Evolutionary conservation across 2,888 invertebrate species (phyloP).

Genomic region (Argynnis bischoffii): DNA sequence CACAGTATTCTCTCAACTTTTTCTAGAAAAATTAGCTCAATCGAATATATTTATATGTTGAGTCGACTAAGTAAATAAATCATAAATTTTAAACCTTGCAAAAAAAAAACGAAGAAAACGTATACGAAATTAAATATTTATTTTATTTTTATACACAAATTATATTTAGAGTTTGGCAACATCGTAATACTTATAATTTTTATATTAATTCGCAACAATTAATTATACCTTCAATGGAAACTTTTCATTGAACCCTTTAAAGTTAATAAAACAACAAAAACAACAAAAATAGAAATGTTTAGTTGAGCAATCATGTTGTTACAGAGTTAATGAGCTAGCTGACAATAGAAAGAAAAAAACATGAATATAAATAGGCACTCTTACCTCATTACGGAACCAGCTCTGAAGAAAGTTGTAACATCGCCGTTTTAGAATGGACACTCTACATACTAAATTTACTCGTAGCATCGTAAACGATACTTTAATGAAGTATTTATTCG

Average conservation of each 20-base stretch:
- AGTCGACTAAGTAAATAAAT: no score
- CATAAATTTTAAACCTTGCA: no score
- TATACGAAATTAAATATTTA: no score
- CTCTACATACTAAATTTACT: neutral
- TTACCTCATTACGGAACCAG: conserved; percentile 55
- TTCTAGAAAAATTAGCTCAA: no score
- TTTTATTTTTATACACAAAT: no score
- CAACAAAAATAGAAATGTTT: neutral
- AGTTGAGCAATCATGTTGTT: conserved; percentile 33
- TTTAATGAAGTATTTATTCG: neutral
- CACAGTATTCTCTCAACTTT: no score
- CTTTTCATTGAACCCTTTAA: neutral
- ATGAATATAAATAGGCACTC: conserved; percentile 49
- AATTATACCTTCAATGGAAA: no score
- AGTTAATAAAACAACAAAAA: conserved; percentile 10
- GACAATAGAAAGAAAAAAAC: conserved; percentile 52
- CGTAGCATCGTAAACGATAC: neutral
- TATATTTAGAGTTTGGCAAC: no score
- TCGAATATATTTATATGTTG: no score
- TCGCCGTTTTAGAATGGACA: conserved; percentile 47
- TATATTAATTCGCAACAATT: no score
- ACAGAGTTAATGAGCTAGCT: conserved; percentile 53
- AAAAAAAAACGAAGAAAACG: no score
- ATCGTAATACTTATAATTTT: no score
- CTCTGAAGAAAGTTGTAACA: conserved; percentile 46